These are phyloP conservation scores for Tribolium madens DNA, from an alignment of 1,140 invertebrate species.

Conservation along the genomic window DNA sequence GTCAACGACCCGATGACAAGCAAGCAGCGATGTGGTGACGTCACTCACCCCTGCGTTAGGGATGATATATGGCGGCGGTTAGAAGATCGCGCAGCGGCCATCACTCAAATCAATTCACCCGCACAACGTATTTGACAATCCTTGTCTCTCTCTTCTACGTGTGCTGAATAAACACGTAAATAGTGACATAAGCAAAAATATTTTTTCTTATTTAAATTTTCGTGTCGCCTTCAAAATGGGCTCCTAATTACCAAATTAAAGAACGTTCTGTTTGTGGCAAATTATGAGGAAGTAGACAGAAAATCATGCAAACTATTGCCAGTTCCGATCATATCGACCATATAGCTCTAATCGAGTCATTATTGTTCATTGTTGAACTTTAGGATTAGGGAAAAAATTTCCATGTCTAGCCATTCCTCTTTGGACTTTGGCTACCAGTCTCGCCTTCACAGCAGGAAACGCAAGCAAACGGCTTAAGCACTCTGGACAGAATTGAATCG, in stretches of 20 bases:
- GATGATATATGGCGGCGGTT: constrained; percentile 59
- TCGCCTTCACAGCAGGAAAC: constrained; percentile 7
- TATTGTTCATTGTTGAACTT: constrained; percentile 14
- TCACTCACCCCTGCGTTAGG: constrained; percentile 49
- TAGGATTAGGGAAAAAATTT: constrained; percentile 21
- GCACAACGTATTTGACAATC: constrained; percentile 44
- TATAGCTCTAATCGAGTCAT: constrained; percentile 2
- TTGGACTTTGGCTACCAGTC: neutral
- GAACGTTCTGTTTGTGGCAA: neutral
- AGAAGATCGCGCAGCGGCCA: constrained; percentile 58
- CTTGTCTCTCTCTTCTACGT: constrained; percentile 45
- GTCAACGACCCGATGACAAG: constrained; percentile 50
- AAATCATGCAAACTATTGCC: neutral
- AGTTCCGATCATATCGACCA: constrained; percentile 2
- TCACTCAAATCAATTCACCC: constrained; percentile 60
- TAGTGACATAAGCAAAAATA: neutral
- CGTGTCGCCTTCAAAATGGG: neutral
- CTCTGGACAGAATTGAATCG: neutral
- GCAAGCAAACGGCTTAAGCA: neutral
- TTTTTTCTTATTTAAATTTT: neutral
- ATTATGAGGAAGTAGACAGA: neutral
- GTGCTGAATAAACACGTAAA: constrained; percentile 38
- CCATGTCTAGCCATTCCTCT: constrained; percentile 1
- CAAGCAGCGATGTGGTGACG: constrained; percentile 48
- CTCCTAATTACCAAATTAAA: neutral